Base-by-base conservation (phyloP, 2,797 vertebrate genomes). In the Mormyrops attenuatus region DNA sequence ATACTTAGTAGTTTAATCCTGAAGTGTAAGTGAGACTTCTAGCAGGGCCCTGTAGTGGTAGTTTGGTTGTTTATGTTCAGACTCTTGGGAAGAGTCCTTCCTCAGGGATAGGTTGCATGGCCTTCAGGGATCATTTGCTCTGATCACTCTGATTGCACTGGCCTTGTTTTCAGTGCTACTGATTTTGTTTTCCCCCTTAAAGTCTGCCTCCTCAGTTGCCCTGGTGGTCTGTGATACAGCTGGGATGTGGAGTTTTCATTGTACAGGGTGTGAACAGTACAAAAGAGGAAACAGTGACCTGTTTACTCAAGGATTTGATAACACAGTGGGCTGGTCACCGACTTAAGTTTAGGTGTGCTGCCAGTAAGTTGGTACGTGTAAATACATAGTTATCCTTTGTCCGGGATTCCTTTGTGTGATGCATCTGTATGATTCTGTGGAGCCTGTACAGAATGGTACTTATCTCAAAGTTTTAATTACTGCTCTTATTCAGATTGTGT, bases 291-390 rank as follows among this genome's bases (percentile, higher is more conserved):
- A 89, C 53, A 20, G 60, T 85, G 53, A 15, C 38, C 41, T 89
- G 80, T 85, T 89, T 89, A 89, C 80, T 49, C 44, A 49, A 50
- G 88, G 13, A 41, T 41, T 34, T 66, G 82, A 66, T 85, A 66
- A 50, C 77, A 85, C n/a, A 57, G 73, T 49, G n/a, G n/a, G 4
- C 60, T 50, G 20, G 57, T 86, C 47, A 30, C 49, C 50, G 13
- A 26, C 11, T 20, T 5, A 20, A 38, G 85, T n/a, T 41, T 77
- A 77, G 30, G 66, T 38, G 66, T 38, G 66, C 30, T 13, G 0
- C 66, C 30, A 73, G 26, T 41, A 77, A 77, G 69, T 41, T 38
- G 41, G 69, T 77, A 30, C 20, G 3, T 82, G 77, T 82, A 44
- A 82, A 82, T 22, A 47, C 44, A 47, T 82, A 41, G 77, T 82